These are phyloP conservation scores for Rallus limicola DNA, from an alignment of 2,113 vertebrate species.

Conservation along the genomic window DNA sequence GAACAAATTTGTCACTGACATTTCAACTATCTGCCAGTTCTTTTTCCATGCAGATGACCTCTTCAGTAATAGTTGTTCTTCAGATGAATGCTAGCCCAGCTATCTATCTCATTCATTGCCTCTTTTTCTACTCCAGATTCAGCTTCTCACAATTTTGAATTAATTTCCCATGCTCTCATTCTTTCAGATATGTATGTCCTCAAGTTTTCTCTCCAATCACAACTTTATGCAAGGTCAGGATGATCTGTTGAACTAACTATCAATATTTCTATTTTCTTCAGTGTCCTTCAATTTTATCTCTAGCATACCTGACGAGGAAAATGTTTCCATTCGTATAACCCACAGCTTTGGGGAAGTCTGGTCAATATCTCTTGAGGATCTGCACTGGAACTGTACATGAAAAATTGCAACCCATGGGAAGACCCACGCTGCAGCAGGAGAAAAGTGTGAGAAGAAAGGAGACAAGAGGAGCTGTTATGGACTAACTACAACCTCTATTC, in stretches of 20 bases:
- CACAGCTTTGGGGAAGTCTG: not conserved
- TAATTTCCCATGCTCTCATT: not conserved
- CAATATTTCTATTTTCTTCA: not conserved
- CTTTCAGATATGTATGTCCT: not conserved
- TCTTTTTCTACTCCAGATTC: not conserved
- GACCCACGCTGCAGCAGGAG: accelerated
- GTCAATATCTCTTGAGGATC: not conserved
- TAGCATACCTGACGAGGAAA: not conserved
- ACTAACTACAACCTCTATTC: not conserved
- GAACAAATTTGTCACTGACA: not conserved
- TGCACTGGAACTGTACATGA: not conserved
- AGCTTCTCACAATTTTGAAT: not conserved
- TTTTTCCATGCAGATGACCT: not conserved
- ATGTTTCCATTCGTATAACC: not conserved
- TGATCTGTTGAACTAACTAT: not conserved
- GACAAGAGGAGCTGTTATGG: not conserved
- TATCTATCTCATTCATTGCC: not conserved
- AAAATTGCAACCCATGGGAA: not conserved
- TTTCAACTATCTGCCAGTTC: not conserved
- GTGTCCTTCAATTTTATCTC: not conserved
- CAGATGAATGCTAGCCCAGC: not conserved
- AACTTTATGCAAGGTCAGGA: not conserved
- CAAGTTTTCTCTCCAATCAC: not conserved
- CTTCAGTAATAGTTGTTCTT: not conserved
- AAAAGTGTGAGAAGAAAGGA: not conserved